These are phyloP conservation scores for Macrophya annulata DNA, from an alignment of 2,888 invertebrate species.

Conservation along the genomic window DNA sequence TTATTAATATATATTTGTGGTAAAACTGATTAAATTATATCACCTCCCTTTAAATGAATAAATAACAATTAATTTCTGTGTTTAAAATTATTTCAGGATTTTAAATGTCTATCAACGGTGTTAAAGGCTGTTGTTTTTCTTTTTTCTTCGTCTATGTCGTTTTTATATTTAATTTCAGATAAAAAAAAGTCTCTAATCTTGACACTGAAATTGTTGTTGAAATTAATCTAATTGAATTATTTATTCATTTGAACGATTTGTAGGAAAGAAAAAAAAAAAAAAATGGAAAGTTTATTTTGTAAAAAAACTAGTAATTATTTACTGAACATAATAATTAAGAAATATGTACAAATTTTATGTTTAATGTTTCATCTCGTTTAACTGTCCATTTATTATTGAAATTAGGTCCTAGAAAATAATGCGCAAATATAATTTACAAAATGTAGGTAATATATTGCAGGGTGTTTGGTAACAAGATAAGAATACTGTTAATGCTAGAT, in stretches of 20 bases:
- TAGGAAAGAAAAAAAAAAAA: too few species aligned
- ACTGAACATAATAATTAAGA: slow-evolving; percentile 48
- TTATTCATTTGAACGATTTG: slow-evolving; percentile 36
- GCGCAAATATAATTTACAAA: background rate
- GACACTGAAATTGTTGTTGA: slow-evolving; percentile 18
- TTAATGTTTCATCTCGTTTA: slow-evolving; percentile 53
- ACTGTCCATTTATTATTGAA: slow-evolving; percentile 30
- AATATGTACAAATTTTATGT: slow-evolving; percentile 55
- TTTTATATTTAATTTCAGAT: background rate
- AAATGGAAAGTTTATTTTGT: slow-evolving; percentile 42
- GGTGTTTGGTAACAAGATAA: slow-evolving; percentile 48
- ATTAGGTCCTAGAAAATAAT: slow-evolving; percentile 32
- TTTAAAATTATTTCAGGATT: background rate
- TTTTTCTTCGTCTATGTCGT: background rate
- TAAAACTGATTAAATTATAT: slow-evolving; percentile 23
- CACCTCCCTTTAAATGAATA: background rate
- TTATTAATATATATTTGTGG: slow-evolving; percentile 31
- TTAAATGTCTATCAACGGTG: background rate
- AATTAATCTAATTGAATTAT: slow-evolving; percentile 13
- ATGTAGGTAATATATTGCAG: slow-evolving; percentile 51
- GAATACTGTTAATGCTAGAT: slow-evolving; percentile 4
- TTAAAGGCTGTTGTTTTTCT: background rate
- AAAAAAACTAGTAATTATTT: slow-evolving; percentile 30
- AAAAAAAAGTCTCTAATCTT: background rate
- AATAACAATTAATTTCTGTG: slow-evolving; percentile 34